Conservation (phyloP, 2,797 vertebrate species). For the Oceanodroma leucorhoa region DNA sequence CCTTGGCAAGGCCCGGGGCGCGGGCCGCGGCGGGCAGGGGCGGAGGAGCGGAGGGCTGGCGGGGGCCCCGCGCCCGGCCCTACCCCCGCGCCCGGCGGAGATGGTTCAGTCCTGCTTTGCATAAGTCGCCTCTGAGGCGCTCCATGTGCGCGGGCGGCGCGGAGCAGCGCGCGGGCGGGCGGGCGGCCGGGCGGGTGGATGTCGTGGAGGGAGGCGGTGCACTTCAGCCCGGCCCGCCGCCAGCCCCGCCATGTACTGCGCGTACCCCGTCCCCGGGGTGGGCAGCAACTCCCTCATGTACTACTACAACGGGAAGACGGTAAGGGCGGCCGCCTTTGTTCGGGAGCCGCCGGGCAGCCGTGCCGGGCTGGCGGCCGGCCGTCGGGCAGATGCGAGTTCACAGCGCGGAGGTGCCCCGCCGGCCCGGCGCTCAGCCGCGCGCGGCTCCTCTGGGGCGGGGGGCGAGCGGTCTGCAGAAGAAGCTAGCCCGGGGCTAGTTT, state of each 20-base stretch:
- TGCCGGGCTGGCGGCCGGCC: background rate
- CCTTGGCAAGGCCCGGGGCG: background rate
- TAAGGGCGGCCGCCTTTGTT: slow-evolving; percentile 80
- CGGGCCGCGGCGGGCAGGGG: background rate
- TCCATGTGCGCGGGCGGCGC: slow-evolving; percentile 90
- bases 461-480: background rate
- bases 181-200: slow-evolving; percentile 82
- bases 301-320: slow-evolving; percentile 99
- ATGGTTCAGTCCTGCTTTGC: slow-evolving; percentile 95
- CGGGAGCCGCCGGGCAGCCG: background rate
- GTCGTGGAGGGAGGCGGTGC: slow-evolving; percentile 80
- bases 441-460: background rate
- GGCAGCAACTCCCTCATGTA: slow-evolving; percentile 97
- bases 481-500: background rate
- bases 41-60: background rate
- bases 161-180: slow-evolving; percentile 79
- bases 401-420: background rate
- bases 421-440: background rate
- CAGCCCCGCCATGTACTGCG: slow-evolving; percentile 92
- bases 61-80: background rate
- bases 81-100: slow-evolving; percentile 76
- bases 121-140: slow-evolving; percentile 95
- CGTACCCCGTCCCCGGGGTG: slow-evolving; percentile 96
- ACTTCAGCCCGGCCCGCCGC: slow-evolving; percentile 59
- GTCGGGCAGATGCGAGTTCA: background rate